phyloP scores from a whole-genome alignment of 1,140 invertebrate species.

The Dendrolimus punctatus region DNA sequence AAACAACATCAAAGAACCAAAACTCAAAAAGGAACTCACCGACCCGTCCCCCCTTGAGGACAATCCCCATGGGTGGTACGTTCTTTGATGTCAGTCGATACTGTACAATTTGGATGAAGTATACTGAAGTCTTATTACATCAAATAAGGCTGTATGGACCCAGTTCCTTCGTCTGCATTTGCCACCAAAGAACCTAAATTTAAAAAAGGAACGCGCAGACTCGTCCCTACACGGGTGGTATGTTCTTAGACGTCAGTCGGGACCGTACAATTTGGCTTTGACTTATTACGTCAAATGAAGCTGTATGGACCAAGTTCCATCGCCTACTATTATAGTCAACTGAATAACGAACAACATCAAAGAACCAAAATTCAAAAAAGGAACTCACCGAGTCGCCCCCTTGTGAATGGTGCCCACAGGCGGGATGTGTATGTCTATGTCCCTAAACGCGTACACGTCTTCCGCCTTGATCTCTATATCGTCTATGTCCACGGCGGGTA shows the following conservation, averaged over 20 bases:
- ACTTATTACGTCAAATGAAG: neutral
- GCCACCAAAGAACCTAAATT: no score
- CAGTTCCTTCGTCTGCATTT: no score
- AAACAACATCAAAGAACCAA: no score
- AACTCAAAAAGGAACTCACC: no score
- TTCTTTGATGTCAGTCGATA: slow-evolving; percentile 6
- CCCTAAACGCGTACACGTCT: slow-evolving; percentile 63
- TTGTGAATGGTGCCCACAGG: slow-evolving; percentile 58
- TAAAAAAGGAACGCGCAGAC: no score
- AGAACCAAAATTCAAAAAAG: neutral
- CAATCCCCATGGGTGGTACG: slow-evolving; percentile 53
- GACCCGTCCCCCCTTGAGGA: slow-evolving; percentile 35
- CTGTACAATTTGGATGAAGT: no score
- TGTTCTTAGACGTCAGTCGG: neutral
- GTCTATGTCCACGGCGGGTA: slow-evolving; percentile 61
- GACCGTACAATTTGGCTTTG: neutral
- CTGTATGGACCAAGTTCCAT: neutral
- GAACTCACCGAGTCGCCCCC: slow-evolving; percentile 22
- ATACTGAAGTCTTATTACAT: no score
- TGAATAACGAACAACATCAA: neutral
- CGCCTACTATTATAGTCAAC: neutral
- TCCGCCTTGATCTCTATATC: slow-evolving; percentile 69
- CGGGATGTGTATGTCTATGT: slow-evolving; percentile 69
- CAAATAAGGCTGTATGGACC: no score
- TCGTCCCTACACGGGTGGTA: neutral